Percentiles rank a stretch among this genome's conserved stretches.
phyloP scores from a whole-genome alignment of 2,113 vertebrate species.

The Patagioenas fasciata region DNA sequence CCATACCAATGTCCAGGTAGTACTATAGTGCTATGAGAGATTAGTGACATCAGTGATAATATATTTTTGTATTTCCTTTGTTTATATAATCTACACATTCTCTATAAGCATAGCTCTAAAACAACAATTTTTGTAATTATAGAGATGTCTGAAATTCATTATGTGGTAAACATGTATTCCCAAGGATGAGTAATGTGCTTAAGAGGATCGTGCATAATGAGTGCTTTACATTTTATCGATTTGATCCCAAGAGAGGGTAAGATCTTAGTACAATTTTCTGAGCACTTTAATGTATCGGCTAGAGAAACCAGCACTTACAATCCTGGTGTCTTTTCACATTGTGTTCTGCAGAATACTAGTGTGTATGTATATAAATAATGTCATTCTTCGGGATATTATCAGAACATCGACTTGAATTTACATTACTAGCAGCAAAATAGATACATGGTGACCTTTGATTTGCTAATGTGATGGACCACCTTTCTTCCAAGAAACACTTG shows the following conservation, averaged over 20 bases:
- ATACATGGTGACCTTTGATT: background rate
- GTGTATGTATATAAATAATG: background rate
- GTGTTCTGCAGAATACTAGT: background rate
- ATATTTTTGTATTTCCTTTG: background rate
- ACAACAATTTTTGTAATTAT: background rate
- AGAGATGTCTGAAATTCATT: background rate
- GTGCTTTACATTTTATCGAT: background rate
- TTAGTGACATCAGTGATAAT: background rate
- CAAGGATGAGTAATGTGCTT: background rate
- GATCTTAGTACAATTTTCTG: rapidly evolving
- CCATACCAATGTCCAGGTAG: background rate
- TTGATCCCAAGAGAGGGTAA: background rate
- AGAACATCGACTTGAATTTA: background rate
- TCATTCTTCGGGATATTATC: background rate
- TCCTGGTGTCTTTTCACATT: background rate
- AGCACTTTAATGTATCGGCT: background rate
- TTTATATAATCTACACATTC: background rate
- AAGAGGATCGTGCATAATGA: background rate
- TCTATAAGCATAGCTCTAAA: background rate
- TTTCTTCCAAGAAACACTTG: background rate
- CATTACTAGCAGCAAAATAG: background rate
- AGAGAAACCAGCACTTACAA: background rate
- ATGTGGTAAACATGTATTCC: background rate
- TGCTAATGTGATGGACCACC: background rate
- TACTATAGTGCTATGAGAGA: background rate